A percentile compares a stretch with the other conserved stretches of the same genome.
phyloP scores from a whole-genome alignment of 2,888 invertebrate genomes.

The Achlya flavicornis region DNA sequence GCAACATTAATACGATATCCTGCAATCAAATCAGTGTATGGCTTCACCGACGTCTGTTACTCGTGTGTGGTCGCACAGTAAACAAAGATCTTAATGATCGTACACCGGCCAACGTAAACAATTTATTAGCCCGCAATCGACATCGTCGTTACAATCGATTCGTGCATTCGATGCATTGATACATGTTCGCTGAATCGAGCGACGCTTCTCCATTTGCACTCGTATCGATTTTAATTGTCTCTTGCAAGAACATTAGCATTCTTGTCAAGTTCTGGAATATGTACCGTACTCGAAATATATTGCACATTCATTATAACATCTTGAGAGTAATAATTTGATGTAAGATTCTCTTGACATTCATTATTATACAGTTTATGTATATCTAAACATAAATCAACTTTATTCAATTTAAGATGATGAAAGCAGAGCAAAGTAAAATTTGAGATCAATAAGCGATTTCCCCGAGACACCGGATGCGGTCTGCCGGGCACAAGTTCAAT shows the following conservation, averaged over 20 bases:
- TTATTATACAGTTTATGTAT: not conserved
- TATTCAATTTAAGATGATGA: not conserved
- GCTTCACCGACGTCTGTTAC: slow-evolving; percentile 70
- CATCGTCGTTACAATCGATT: slow-evolving; percentile 71
- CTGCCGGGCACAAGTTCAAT: slow-evolving; percentile 71
- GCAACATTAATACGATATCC: slow-evolving; percentile 74
- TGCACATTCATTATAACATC: not conserved
- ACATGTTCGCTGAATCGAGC: slow-evolving; percentile 58
- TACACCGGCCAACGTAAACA: slow-evolving; percentile 70
- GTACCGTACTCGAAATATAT: slow-evolving; percentile 4
- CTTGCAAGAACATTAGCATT: slow-evolving; percentile 36
- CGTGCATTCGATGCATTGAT: slow-evolving; percentile 64
- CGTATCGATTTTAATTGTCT: slow-evolving; percentile 58
- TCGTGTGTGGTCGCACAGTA: slow-evolving; percentile 78
- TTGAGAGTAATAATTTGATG: not conserved
- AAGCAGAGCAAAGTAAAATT: slow-evolving; percentile 43
- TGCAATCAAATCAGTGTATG: slow-evolving; percentile 75
- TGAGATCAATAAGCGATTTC: slow-evolving; percentile 72
- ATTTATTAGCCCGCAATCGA: slow-evolving; percentile 77
- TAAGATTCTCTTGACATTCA: too few species aligned
- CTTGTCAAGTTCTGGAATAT: slow-evolving; percentile 29
- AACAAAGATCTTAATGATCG: slow-evolving; percentile 79
- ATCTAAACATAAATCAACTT: not conserved
- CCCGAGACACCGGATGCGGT: slow-evolving; percentile 75
- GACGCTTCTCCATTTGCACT: slow-evolving; percentile 53